phyloP scores from a whole-genome alignment of 1,140 invertebrate species.

The Adoxophyes honmai region DNA sequence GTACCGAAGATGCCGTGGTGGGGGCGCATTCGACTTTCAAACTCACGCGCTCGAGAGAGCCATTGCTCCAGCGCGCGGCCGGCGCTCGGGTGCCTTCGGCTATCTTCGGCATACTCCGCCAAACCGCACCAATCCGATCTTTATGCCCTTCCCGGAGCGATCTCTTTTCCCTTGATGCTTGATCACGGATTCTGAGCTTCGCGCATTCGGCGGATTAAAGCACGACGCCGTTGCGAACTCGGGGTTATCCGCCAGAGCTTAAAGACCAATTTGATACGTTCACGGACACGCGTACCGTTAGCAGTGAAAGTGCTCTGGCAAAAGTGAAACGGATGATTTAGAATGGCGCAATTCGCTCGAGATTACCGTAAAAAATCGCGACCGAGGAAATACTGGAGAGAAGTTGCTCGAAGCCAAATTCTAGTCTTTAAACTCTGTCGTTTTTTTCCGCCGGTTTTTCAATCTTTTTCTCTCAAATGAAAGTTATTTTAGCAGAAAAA shows the following conservation, averaged over 20 bases:
- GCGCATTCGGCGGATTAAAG: neutral
- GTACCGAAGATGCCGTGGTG: conserved; percentile 34
- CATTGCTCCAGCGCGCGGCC: conserved; percentile 28
- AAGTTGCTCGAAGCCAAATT: conserved; percentile 25
- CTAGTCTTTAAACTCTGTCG: conserved; percentile 13
- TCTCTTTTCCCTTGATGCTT: conserved; percentile 19
- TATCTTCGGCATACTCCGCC: conserved; percentile 11
- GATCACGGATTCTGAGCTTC: neutral
- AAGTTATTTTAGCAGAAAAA: neutral
- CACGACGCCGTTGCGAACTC: neutral
- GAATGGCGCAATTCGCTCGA: conserved; percentile 47
- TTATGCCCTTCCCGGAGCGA: conserved; percentile 18
- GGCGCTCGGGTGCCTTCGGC: conserved; percentile 25
- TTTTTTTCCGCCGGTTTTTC: conserved; percentile 18
- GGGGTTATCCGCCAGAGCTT: conserved; percentile 10
- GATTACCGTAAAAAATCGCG: conserved; percentile 47
- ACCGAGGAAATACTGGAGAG: conserved; percentile 40
- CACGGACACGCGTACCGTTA: conserved; percentile 44
- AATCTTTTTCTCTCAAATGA: neutral
- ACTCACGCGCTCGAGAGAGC: conserved; percentile 39
- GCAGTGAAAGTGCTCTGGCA: conserved; percentile 66
- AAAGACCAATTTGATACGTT: conserved; percentile 26
- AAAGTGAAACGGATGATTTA: conserved; percentile 69
- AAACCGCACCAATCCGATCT: neutral
- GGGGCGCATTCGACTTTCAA: conserved; percentile 40